Conservation (phyloP, 2,888 invertebrate genomes). For the Acleris cristana region DNA sequence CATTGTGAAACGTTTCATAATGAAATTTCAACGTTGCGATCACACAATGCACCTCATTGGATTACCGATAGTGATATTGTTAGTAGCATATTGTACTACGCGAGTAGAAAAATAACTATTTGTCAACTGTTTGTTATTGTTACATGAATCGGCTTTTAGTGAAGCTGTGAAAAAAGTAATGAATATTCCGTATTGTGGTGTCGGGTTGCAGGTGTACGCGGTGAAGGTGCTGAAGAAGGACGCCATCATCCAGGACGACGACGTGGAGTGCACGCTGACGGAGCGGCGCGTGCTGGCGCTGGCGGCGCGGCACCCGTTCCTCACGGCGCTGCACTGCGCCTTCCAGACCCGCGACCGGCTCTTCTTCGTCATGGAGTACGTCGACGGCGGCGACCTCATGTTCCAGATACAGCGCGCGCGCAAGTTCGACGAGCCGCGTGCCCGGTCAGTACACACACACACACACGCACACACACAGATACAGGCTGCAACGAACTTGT, state of each 20-base stretch:
- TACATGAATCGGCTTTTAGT: no score
- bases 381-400: slow-evolving; percentile 98
- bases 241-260: slow-evolving; percentile 99
- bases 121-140: no score
- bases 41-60: no score
- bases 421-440: slow-evolving; percentile 98
- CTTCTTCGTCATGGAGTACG: slow-evolving; percentile 99
- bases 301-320: slow-evolving; percentile 98
- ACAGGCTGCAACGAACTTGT: no score
- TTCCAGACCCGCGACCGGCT: slow-evolving; percentile 98
- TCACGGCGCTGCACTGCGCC: slow-evolving; percentile 98
- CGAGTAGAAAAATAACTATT: no score
- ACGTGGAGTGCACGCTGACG: slow-evolving; percentile 99
- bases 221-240: slow-evolving; percentile 97
- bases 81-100: no score
- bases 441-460: slow-evolving; percentile 82
- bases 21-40: no score
- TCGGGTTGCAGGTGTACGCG: slow-evolving; percentile 86
- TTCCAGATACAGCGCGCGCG: slow-evolving; percentile 99
- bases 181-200: no score
- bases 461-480: no score
- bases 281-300: slow-evolving; percentile 98
- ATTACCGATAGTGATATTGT: no score
- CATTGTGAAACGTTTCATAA: no score
- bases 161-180: no score